A percentile compares a stretch with the other conserved stretches of the same genome.
Conservation (phyloP, 2,888 invertebrate genomes). For the Eustalomyia histrio region DNA sequence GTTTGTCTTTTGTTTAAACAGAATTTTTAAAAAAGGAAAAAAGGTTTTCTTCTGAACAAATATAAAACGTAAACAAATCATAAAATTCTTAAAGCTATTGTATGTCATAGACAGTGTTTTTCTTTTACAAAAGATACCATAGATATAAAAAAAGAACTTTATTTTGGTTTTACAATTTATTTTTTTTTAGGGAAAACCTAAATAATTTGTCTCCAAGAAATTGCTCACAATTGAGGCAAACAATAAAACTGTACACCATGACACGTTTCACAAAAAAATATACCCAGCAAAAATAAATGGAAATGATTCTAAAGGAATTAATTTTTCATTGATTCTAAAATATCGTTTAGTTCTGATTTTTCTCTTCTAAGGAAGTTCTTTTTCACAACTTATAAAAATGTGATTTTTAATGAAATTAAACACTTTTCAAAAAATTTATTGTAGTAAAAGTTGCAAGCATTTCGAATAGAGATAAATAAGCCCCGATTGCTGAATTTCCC, state of each 20-base stretch:
- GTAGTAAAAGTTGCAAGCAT: too few relatives aligned
- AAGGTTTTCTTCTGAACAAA: neutral
- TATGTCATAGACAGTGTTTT: constrained; percentile 1
- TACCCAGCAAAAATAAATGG: too few relatives aligned
- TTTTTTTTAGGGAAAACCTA: neutral
- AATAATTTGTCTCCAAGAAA: neutral
- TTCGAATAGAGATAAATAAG: too few relatives aligned
- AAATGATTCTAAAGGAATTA: too few relatives aligned
- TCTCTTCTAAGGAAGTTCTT: too few relatives aligned
- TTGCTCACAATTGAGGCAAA: neutral
- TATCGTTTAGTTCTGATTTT: too few relatives aligned
- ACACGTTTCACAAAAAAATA: neutral
- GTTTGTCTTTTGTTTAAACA: neutral
- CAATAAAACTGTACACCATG: neutral
- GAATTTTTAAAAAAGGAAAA: neutral
- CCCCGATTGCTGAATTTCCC: too few relatives aligned
- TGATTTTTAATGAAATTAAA: too few relatives aligned
- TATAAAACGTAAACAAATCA: constrained; percentile 51
- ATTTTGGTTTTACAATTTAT: neutral
- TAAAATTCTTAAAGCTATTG: constrained; percentile 39
- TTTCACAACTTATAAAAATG: too few relatives aligned
- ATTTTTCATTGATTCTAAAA: too few relatives aligned
- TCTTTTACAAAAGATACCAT: neutral
- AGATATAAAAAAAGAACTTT: neutral
- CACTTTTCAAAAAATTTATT: too few relatives aligned